Base-by-base conservation (phyloP, 2,113 vertebrate genomes). In the Oreochromis aureus region DNA sequence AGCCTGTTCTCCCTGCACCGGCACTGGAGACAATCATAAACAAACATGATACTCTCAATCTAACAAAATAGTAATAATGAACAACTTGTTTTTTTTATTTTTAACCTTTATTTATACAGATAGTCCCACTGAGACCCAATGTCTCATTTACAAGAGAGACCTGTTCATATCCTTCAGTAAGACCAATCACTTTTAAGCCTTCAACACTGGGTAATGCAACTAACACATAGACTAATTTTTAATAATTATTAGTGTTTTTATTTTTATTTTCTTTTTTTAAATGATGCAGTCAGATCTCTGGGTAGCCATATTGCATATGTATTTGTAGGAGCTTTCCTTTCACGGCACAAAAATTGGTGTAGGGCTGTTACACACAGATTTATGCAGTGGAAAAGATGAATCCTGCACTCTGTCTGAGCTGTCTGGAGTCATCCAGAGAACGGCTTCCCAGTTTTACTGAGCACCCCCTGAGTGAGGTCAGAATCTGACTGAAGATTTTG, bases 1-100 rank as follows among this genome's bases (percentile, higher is more conserved):
- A 99, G 80, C 98, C 98, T 1, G 98, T 99, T 93, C 98, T 96
- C 27, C 98, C 98, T 0, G 98, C 98, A 7, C 98, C 98, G 5
- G 98, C 98, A 59, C 98, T 99, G 84, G 5, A 15, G 27, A 69
- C 2, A 86, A 22, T 63, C 82, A 88, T 5, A 54, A 48, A 80
- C 19, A 81, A 56, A n/a, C 61, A n/a, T 2, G 22, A n/a, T 4
- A 36, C 5, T 51, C 27, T 30, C 5, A 36, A 53, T 30, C 44
- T 30, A 6, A 69, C 5, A 19, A 22, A 8, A 32, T 10, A 5
- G 10, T 19, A 19, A 58, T 5, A 32, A 19, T 76, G 24, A 76
- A 76, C 44, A 76, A 76, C 16, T 19, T 39, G 2, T n/a, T 39
- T 66, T 19, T 66, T 66, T 36, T 39, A 63, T 36, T 66, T 32